Conservation (phyloP, 1,140 invertebrate species). For the Harpegnathos saltator region DNA sequence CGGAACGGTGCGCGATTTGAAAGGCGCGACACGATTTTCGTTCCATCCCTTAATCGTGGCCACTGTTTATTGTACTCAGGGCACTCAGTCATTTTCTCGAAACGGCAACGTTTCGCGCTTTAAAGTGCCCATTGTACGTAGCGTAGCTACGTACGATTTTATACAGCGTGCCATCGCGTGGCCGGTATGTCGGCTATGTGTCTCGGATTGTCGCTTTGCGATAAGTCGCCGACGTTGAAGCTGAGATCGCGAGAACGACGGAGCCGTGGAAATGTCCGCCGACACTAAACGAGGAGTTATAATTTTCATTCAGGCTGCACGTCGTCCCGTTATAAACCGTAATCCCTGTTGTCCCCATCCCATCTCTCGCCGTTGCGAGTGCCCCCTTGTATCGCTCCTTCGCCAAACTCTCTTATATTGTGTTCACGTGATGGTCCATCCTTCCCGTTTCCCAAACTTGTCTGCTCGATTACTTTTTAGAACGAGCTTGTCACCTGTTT, state of each 20-base stretch:
- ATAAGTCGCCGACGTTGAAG: background rate
- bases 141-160: background rate
- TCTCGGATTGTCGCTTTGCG: conserved; percentile 25
- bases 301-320: conserved; percentile 79
- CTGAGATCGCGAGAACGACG: background rate
- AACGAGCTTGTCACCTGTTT: background rate
- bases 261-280: conserved; percentile 29
- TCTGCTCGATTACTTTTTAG: conserved; percentile 27
- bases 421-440: background rate
- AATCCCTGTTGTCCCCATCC: conserved; percentile 62
- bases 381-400: conserved; percentile 10
- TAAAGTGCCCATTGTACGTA: background rate
- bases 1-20: background rate
- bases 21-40: background rate
- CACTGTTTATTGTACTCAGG: background rate
- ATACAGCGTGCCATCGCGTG: background rate
- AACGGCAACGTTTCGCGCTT: background rate
- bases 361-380: background rate
- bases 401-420: background rate
- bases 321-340: conserved; percentile 68
- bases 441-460: conserved; percentile 20
- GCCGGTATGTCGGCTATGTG: background rate
- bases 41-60: conserved; percentile 1
- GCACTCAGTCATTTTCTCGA: background rate
- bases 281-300: conserved; percentile 78